Base-by-base conservation (phyloP, 2,797 vertebrate genomes). In the Ceyx erithaca region DNA sequence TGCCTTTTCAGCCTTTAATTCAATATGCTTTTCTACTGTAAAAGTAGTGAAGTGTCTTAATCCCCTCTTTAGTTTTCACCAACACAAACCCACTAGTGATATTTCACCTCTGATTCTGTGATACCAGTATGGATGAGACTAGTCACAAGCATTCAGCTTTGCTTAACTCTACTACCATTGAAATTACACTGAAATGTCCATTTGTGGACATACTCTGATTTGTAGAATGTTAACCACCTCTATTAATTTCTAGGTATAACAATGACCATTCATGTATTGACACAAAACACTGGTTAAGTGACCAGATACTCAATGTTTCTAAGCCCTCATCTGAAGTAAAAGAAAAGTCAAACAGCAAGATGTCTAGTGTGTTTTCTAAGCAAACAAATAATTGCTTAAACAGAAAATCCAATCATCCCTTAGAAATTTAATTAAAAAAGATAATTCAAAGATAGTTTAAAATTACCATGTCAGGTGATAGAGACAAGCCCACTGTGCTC, bases 381-480 rank as follows among this genome's bases (percentile, higher is more conserved):
- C 75, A 94, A 96, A 93, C 62, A 94, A 95, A 92, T 85, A 95
- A 75, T 92, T 17, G 0, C 87, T 90, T 75, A 87, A 85, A 92
- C 37, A 89, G 89, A 93, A 92, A 93, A 95, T 85, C 51, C 79
- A 93, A 93, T 89, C 43, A 78, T 51, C 43, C 31, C 31, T 59
- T 87, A 94, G 69, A 95, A 91, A 96, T 78, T 69, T 94, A 96
- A 96, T 94, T 96, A 5, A 87, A 95, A 92, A 94, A 95, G 92
- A 94, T 95, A 96, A 95, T 91, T 93, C 71, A 91, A 87, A 95
- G 93, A 91, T 95, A 94, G 93, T 94, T 94, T 75, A 93, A 95
- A 96, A 96, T 95, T 80, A 91, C 79, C 59, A 4, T 85, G 86
- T 93, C 86, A 95, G 91, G 91, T 95, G 90, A 96, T 92, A 94